These are phyloP conservation scores for Rhynchophorus ferrugineus DNA, from an alignment of 1,140 invertebrate genomes.

Conservation along the genomic window DNA sequence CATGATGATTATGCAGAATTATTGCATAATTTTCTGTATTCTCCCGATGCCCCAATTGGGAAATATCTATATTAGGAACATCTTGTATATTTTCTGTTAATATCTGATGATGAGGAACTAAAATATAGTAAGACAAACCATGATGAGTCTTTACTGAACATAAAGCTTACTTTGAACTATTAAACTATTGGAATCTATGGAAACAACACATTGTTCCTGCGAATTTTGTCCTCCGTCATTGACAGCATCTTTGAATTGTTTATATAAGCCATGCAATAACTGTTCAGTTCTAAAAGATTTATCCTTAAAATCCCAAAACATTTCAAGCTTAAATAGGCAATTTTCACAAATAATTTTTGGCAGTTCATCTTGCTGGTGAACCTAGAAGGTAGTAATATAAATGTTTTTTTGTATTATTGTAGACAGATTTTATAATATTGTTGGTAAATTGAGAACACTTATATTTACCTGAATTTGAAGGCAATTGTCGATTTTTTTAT, in stretches of 20 bases:
- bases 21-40: slow-evolving; percentile 30
- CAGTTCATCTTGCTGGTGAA: slow-evolving; percentile 49
- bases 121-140: background rate
- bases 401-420: slow-evolving; percentile 11
- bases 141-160: background rate
- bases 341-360: slow-evolving; percentile 54
- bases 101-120: slow-evolving; percentile 32
- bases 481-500: slow-evolving; percentile 53
- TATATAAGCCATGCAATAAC: slow-evolving; percentile 47
- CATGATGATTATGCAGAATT: slow-evolving; percentile 23
- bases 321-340: slow-evolving; percentile 52
- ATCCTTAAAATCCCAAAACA: slow-evolving; percentile 52
- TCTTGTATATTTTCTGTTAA: slow-evolving; percentile 26
- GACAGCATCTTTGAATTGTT: slow-evolving; percentile 37
- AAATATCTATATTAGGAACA: slow-evolving; percentile 31
- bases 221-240: slow-evolving; percentile 28
- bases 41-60: slow-evolving; percentile 29
- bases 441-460: slow-evolving; percentile 4
- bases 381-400: slow-evolving; percentile 37
- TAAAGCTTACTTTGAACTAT: slow-evolving; percentile 24
- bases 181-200: slow-evolving; percentile 26
- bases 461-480: slow-evolving; percentile 49
- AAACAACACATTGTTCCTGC: slow-evolving; percentile 32
- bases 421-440: no score
- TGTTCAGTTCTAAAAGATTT: slow-evolving; percentile 49